phyloP scores from a whole-genome alignment of 2,113 vertebrate species.

The Istiophorus platypterus region DNA sequence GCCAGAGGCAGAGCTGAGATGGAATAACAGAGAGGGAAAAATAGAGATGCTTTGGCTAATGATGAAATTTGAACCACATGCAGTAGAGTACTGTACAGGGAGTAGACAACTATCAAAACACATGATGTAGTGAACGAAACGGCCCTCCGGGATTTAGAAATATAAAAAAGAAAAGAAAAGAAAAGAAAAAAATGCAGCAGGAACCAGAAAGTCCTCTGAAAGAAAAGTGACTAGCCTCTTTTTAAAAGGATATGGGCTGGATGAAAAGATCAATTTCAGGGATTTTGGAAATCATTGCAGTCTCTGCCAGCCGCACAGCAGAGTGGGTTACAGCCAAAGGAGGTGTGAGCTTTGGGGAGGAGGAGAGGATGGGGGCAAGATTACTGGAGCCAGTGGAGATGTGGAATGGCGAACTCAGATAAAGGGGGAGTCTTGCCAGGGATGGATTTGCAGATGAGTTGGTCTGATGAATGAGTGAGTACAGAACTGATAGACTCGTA shows the following conservation, averaged over 20 bases:
- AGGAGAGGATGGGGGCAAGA: conserved; percentile 17
- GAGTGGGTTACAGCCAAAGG: conserved; percentile 69
- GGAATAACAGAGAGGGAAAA: neutral
- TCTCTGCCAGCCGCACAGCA: conserved; percentile 66
- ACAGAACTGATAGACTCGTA: conserved; percentile 72
- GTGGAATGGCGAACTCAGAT: conserved; percentile 75
- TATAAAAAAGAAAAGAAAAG: too few relatives aligned
- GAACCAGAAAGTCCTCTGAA: conserved; percentile 44
- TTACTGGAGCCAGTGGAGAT: conserved; percentile 62
- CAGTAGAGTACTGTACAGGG: neutral
- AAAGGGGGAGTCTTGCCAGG: conserved; percentile 70
- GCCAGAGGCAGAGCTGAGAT: conserved; percentile 1
- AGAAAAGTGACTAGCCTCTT: conserved; percentile 32
- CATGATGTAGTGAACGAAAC: neutral
- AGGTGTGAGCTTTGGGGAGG: conserved; percentile 59
- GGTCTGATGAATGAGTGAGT: conserved; percentile 70
- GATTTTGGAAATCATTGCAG: conserved; percentile 53
- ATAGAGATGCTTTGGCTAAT: neutral
- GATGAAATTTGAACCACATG: neutral
- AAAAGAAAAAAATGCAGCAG: conserved; percentile 33
- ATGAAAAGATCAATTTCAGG: conserved; percentile 73
- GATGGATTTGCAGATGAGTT: conserved; percentile 76
- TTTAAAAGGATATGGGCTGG: conserved; percentile 56
- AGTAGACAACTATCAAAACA: neutral
- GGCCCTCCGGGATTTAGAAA: neutral